Conservation (phyloP, 1,140 invertebrate genomes). For the Zaprionus camerounensis region DNA sequence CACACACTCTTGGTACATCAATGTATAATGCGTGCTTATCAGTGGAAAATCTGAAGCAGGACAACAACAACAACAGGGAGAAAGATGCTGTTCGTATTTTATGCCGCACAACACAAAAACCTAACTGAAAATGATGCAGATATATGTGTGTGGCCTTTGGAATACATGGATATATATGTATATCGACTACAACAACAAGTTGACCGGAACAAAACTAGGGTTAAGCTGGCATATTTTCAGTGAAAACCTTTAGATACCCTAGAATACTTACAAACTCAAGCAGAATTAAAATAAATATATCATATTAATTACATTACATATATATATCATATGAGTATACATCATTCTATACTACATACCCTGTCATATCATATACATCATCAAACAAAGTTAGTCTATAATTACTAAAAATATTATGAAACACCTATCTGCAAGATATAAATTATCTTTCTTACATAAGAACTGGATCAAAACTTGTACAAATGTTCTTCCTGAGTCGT, state of each 20-base stretch:
- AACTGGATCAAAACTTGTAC: neutral
- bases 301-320: too few species aligned
- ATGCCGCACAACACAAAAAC: conserved; percentile 45
- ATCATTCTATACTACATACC: too few species aligned
- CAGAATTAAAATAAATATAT: neutral
- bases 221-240: neutral
- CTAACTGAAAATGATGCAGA: conserved; percentile 35
- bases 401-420: too few species aligned
- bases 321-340: too few species aligned
- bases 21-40: conserved; percentile 73
- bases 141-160: conserved; percentile 11
- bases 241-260: neutral
- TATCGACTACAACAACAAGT: neutral
- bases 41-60: conserved; percentile 51
- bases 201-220: neutral
- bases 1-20: conserved; percentile 20
- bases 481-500: neutral
- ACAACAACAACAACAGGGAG: conserved; percentile 25
- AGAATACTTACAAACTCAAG: neutral
- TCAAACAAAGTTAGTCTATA: too few species aligned
- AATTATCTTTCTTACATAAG: neutral
- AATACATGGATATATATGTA: neutral
- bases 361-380: too few species aligned
- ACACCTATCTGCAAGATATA: neutral
- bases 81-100: conserved; percentile 46